Base-by-base conservation (phyloP, 2,113 vertebrate genomes). In the Nycticryphes semicollaris region DNA sequence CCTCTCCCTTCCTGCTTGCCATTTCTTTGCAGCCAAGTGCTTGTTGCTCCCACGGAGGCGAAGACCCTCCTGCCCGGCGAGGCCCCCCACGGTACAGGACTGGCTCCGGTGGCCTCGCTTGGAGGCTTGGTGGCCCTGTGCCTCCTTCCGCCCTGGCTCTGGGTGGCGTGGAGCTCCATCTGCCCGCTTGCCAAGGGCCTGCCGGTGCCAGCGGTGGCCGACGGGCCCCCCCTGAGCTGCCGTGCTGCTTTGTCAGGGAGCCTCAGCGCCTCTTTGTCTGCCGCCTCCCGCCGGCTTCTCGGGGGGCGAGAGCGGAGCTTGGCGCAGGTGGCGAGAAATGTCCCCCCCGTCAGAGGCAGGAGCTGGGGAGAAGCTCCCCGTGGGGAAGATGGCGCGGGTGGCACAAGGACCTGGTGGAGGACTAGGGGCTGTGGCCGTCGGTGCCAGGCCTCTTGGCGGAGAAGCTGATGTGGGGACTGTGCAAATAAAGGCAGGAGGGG, bases 181-280 rank as follows among this genome's bases (percentile, higher is more conserved):
- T 62, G 73, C 73, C 63, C 10, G 1, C 53, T 11, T 43, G 75
- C 83, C 47, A 7, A 8, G 43, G n/a, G 64, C 54, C 47, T 57
- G 74, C 62, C 22, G 0, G 43, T 94, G 89, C 82, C 82, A 31
- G 73, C 3, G 9, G 62, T 14, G 37, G 62, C 22, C 7, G 70
- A 39, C 14, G 35, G 59, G 43, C 18, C 54, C 45, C 72, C 41
- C 70, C 51, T 4, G 66, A 57, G 85, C 87, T 10, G 90, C 75
- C 6, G 47, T 1, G 81, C 75, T 66, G 96, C 95, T 97, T 96
- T 95, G 94, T 96, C 75, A 93, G 79, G 70, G 73, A 85, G 88
- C 48, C 53, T 91, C 78, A 67, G 88, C 27, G 67, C 79, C 88
- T 88, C 94, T 96, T 97, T 97, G 96, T 97, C 90, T 95, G 62